A percentile compares a stretch with the other conserved stretches of the same genome.
phyloP scores from a whole-genome alignment of 2,797 vertebrate genomes.

The Danio tinwini region DNA sequence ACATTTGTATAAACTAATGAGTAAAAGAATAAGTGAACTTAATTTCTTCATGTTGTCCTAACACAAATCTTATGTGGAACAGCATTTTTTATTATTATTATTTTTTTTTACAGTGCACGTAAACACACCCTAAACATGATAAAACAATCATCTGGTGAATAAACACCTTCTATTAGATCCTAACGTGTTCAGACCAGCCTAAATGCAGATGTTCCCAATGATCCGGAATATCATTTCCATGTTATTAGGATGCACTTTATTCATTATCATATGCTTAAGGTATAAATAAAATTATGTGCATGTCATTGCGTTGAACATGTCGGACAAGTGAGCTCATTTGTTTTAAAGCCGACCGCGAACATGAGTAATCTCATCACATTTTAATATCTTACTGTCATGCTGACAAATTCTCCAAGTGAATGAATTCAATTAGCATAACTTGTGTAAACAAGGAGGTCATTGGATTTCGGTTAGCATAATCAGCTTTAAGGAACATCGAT shows the following conservation, averaged over 20 bases:
- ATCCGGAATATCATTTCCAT: slow-evolving; percentile 43
- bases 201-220: slow-evolving; percentile 41
- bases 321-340: slow-evolving; percentile 53
- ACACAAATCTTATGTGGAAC: too few relatives aligned
- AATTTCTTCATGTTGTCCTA: too few relatives aligned
- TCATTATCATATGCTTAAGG: slow-evolving; percentile 54
- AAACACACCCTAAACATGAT: background rate
- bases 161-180: background rate
- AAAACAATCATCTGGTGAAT: background rate
- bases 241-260: slow-evolving; percentile 52
- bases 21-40: too few relatives aligned
- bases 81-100: too few relatives aligned
- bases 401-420: slow-evolving; percentile 55
- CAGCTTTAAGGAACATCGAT: slow-evolving; percentile 48
- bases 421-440: slow-evolving; percentile 59
- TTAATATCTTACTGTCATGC: slow-evolving; percentile 55
- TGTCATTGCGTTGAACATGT: slow-evolving; percentile 52
- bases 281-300: slow-evolving; percentile 53
- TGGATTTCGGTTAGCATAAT: slow-evolving; percentile 52
- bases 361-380: slow-evolving; percentile 53
- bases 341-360: slow-evolving; percentile 46
- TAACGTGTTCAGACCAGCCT: slow-evolving; percentile 26
- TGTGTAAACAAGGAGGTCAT: slow-evolving; percentile 56
- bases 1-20: too few relatives aligned
- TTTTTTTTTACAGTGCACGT: too few relatives aligned